These are phyloP conservation scores for Clarias pachynema DNA, from an alignment of 2,797 vertebrate genomes.

Conservation along the genomic window DNA sequence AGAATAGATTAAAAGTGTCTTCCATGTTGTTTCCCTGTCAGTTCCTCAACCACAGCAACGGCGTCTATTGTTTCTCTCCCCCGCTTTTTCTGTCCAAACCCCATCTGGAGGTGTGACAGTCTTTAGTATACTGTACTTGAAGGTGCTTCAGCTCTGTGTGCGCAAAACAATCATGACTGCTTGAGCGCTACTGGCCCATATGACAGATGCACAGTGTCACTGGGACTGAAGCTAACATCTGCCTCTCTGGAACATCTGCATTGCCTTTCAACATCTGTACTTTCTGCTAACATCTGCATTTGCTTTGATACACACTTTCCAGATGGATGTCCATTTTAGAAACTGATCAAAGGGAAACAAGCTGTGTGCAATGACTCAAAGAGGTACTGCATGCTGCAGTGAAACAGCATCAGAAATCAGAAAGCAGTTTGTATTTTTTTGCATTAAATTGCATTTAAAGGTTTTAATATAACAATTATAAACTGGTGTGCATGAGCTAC, in stretches of 20 bases:
- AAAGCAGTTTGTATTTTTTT: not conserved
- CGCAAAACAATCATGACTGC: conserved; percentile 66
- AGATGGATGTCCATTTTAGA: conserved; percentile 59
- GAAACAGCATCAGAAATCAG: not conserved
- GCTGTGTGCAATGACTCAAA: conserved; percentile 26
- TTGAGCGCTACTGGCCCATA: conserved; percentile 51
- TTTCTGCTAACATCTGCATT: conserved; percentile 59
- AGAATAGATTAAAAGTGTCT: conserved; percentile 28
- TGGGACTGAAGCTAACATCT: conserved; percentile 58
- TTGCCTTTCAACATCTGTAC: conserved; percentile 26
- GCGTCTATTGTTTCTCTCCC: conserved; percentile 7
- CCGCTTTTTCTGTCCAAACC: not conserved
- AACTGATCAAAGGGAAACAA: conserved; percentile 56
- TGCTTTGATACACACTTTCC: conserved; percentile 38
- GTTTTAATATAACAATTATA: not conserved
- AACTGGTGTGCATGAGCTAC: not conserved
- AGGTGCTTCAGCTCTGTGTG: conserved; percentile 28
- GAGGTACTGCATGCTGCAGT: conserved; percentile 31
- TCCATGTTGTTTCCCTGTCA: conserved; percentile 23
- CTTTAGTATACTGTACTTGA: conserved; percentile 39
- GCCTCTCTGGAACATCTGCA: conserved; percentile 50
- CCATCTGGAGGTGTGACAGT: conserved; percentile 27
- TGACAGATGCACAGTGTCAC: conserved; percentile 69
- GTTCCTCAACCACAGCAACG: not conserved
- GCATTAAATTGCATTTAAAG: not conserved